Evolutionary conservation across 2,888 invertebrate genomes (phyloP).

Genomic region (Epinotia nisella): DNA sequence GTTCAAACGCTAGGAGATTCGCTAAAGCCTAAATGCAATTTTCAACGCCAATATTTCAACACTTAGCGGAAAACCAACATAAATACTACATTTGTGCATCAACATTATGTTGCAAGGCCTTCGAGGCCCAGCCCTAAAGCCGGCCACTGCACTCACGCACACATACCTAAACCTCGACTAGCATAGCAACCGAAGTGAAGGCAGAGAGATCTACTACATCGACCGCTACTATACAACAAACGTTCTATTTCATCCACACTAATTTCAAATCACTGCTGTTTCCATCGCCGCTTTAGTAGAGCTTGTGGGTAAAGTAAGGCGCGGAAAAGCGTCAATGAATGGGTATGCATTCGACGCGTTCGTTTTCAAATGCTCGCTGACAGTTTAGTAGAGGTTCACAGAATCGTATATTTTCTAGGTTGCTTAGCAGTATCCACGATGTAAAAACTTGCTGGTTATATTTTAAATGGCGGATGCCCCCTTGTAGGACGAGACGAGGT

Average conservation of each 20-base stretch:
- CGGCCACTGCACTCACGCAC: constrained; percentile 77
- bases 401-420: constrained; percentile 77
- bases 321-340: constrained; percentile 51
- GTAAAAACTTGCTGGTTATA: constrained; percentile 74
- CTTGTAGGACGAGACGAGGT: constrained; percentile 68
- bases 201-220: constrained; percentile 74
- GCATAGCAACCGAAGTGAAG: constrained; percentile 82
- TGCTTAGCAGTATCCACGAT: constrained; percentile 66
- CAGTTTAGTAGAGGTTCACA: constrained; percentile 61
- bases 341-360: neutral
- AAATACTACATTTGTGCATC: constrained; percentile 38
- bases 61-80: neutral
- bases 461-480: constrained; percentile 73
- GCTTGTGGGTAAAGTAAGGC: accelerated
- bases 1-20: too few species aligned
- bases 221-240: constrained; percentile 50
- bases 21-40: too few species aligned
- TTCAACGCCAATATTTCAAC: constrained; percentile 9
- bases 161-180: constrained; percentile 66
- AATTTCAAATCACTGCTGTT: constrained; percentile 28
- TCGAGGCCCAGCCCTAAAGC: constrained; percentile 58
- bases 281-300: constrained; percentile 52
- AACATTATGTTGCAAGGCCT: constrained; percentile 51
- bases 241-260: constrained; percentile 52
- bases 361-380: neutral